Percentiles rank a stretch among this genome's conserved stretches.
Conservation (phyloP, 2,113 vertebrate genomes). For the Pterophyllum scalare region DNA sequence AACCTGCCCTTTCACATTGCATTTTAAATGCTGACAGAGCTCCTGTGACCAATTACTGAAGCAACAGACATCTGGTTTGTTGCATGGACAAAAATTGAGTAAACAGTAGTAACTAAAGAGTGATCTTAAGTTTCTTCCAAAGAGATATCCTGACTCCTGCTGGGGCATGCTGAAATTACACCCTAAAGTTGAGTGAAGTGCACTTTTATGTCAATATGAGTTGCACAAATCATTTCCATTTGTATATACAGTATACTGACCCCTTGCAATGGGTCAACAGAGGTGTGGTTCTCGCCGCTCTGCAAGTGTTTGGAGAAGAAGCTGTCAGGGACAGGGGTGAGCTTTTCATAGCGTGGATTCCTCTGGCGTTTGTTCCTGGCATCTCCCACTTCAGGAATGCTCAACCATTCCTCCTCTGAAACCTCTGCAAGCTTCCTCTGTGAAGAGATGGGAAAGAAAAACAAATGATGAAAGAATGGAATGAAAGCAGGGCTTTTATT, state of each 20-base stretch:
- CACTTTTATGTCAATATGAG: neutral
- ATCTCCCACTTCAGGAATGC: constrained; percentile 97
- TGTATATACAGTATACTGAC: constrained; percentile 76
- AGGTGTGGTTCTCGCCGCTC: constrained; percentile 91
- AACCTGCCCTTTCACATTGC: neutral
- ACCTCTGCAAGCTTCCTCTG: constrained; percentile 95
- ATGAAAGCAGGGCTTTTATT: neutral
- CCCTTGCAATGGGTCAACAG: constrained; percentile 92
- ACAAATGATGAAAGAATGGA: neutral
- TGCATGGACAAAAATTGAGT: neutral
- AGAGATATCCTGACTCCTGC: constrained; percentile 59
- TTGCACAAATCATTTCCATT: neutral
- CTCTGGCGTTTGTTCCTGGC: constrained; percentile 97
- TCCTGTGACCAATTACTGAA: neutral
- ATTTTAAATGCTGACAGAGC: neutral
- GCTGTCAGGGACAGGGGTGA: constrained; percentile 96
- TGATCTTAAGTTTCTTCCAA: neutral
- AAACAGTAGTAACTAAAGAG: neutral
- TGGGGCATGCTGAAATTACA: constrained; percentile 56
- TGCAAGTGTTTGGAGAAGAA: constrained; percentile 98
- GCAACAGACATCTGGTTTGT: neutral
- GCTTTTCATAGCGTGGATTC: constrained; percentile 95
- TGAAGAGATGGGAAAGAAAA: neutral
- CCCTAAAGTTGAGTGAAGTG: neutral
- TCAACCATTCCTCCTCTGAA: constrained; percentile 97